A percentile compares a stretch with the other conserved stretches of the same genome.
Evolutionary conservation across 2,113 vertebrate genomes (phyloP).

Genomic region (Ameiurus melas): DNA sequence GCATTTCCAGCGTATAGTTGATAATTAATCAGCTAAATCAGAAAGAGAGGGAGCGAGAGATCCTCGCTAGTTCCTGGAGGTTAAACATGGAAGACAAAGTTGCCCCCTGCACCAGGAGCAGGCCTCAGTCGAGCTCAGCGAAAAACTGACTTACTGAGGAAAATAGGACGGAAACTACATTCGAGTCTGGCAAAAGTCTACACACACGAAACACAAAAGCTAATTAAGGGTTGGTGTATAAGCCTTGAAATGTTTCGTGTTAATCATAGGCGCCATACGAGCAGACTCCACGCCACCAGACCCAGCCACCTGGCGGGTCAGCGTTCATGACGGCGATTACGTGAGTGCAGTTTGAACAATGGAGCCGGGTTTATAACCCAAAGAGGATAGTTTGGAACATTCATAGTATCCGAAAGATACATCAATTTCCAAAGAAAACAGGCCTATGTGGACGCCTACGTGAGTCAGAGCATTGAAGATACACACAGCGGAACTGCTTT

Average conservation of each 20-base stretch:
- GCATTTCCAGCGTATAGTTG: background rate
- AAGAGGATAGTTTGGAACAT: background rate
- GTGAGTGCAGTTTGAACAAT: slow-evolving; percentile 47
- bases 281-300: slow-evolving; percentile 68
- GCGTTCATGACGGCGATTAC: slow-evolving; percentile 56
- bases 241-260: background rate
- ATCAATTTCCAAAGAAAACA: background rate
- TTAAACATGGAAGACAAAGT: slow-evolving; percentile 52
- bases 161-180: background rate
- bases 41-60: background rate
- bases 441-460: background rate
- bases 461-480: background rate
- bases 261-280: slow-evolving; percentile 41
- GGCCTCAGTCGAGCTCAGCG: slow-evolving; percentile 39
- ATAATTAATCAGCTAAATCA: background rate
- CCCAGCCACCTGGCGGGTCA: slow-evolving; percentile 70
- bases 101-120: slow-evolving; percentile 39
- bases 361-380: slow-evolving; percentile 31
- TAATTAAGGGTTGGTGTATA: no score
- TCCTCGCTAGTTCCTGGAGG: slow-evolving; percentile 31
- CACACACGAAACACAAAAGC: background rate
- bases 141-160: background rate
- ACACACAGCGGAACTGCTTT: background rate
- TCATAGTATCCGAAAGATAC: background rate
- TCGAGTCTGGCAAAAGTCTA: background rate